Evolutionary conservation across 2,113 vertebrate species (phyloP).

Genomic region (Chiloscyllium plagiosum): DNA sequence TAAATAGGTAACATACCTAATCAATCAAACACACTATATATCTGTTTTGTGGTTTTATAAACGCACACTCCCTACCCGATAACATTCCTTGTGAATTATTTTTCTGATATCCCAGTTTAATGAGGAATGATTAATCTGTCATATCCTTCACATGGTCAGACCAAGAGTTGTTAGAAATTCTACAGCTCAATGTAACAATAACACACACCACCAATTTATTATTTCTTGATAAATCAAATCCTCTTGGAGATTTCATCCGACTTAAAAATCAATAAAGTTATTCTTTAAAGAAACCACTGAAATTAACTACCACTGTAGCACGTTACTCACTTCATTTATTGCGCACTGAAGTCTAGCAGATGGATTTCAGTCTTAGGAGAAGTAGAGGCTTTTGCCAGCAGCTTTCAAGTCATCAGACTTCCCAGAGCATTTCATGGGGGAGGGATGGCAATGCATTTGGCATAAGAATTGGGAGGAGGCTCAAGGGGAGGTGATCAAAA

Average conservation of each 20-base stretch:
- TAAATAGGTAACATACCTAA: neutral
- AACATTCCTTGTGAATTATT: neutral
- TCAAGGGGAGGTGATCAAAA: neutral
- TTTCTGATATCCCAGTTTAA: neutral
- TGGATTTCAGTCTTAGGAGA: neutral
- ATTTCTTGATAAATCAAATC: neutral
- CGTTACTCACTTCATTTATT: neutral
- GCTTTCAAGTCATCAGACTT: neutral
- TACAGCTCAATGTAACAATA: neutral
- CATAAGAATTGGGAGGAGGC: neutral
- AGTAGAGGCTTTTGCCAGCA: neutral
- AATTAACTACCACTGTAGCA: neutral
- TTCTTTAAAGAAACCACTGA: neutral
- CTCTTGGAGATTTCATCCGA: neutral
- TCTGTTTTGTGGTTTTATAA: neutral
- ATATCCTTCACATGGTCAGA: neutral
- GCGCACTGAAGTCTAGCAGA: neutral
- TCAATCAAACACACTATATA: conserved; percentile 17
- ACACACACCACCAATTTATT: neutral
- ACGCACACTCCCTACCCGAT: neutral
- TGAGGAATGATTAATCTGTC: neutral
- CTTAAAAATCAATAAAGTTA: neutral
- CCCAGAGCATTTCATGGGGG: neutral
- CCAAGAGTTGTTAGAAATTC: neutral
- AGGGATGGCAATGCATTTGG: neutral